phyloP scores from a whole-genome alignment of 1,140 invertebrate genomes.

The Tetraneura akinire region DNA sequence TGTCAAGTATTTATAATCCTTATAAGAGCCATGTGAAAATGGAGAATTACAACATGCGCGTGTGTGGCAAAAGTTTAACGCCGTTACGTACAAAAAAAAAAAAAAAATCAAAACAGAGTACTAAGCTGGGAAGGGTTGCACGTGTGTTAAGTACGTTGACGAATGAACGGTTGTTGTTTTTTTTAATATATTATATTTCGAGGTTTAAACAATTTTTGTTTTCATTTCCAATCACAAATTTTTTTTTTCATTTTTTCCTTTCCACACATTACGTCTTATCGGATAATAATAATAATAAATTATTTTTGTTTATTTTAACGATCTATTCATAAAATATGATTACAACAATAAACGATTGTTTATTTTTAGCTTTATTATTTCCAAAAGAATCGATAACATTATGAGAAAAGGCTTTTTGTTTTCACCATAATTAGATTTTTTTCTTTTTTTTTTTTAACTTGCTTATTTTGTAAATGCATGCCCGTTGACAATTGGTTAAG shows the following conservation, averaged over 20 bases:
- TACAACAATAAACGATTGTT: too few species aligned
- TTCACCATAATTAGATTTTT: background rate
- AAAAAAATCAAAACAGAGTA: background rate
- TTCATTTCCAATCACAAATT: background rate
- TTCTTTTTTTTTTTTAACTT: too few species aligned
- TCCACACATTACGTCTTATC: too few species aligned
- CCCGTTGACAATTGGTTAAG: background rate
- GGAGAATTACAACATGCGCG: background rate
- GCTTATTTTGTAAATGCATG: background rate
- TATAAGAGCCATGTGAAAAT: background rate
- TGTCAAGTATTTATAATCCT: background rate
- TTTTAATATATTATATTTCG: background rate
- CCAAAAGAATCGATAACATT: too few species aligned
- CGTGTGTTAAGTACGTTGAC: background rate
- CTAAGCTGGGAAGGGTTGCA: slow-evolving; percentile 32
- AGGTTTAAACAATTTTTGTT: background rate
- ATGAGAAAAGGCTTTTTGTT: background rate
- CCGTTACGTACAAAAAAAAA: background rate
- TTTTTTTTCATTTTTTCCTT: too few species aligned
- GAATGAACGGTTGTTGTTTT: background rate
- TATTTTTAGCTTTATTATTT: too few species aligned
- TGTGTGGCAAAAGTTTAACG: background rate
- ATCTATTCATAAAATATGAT: too few species aligned
- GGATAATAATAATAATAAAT: too few species aligned
- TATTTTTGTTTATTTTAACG: too few species aligned